phyloP scores from a whole-genome alignment of 2,797 vertebrate species.

The Siniperca undulata region DNA sequence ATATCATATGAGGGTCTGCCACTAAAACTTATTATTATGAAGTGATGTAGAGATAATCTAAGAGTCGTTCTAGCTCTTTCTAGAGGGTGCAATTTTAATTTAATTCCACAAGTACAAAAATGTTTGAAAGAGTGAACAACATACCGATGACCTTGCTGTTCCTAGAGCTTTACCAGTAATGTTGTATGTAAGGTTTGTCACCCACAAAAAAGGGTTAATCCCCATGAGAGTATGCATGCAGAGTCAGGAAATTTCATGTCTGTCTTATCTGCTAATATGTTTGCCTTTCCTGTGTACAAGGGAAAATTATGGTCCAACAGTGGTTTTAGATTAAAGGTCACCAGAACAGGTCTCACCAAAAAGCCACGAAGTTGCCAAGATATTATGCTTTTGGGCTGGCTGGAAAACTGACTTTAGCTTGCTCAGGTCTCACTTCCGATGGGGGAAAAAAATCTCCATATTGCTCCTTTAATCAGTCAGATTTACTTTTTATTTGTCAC shows the following conservation, averaged over 20 bases:
- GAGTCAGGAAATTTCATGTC: not conserved
- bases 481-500: not conserved
- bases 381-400: not conserved
- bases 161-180: not conserved
- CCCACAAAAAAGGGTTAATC: not conserved
- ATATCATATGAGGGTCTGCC: not conserved
- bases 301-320: not conserved
- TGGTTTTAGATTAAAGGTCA: no score
- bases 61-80: not conserved
- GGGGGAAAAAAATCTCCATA: not conserved
- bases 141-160: not conserved
- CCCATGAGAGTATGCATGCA: not conserved
- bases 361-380: not conserved
- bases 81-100: not conserved
- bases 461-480: not conserved
- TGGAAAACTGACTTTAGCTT: constrained; percentile 11
- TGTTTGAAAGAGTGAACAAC: not conserved
- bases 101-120: not conserved
- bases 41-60: not conserved
- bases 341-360: no score
- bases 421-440: constrained; percentile 3
- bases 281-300: not conserved
- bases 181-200: not conserved
- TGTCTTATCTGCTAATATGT: not conserved
- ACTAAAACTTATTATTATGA: not conserved